Percentiles rank a stretch among this genome's conserved stretches.
Evolutionary conservation across 2,797 vertebrate species (phyloP).

Genomic region (Melopsittacus undulatus): DNA sequence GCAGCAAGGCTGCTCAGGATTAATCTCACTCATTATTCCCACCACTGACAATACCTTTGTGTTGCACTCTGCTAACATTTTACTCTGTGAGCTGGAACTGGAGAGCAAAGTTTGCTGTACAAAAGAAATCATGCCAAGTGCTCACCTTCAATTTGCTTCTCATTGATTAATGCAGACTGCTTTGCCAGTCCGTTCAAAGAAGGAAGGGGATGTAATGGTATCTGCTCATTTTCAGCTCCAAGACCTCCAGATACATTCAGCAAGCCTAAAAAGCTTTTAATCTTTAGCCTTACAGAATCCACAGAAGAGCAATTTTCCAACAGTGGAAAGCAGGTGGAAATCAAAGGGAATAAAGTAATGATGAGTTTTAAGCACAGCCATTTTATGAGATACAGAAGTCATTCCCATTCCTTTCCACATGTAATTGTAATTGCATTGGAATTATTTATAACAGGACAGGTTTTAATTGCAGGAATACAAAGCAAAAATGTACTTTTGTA

Average conservation of each 20-base stretch:
- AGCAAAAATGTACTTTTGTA: background rate
- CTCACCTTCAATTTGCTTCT: background rate
- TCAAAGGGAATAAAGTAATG: background rate
- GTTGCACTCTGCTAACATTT: background rate
- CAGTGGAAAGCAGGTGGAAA: background rate
- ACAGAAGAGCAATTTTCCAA: background rate
- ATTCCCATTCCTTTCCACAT: background rate
- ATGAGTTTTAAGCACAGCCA: background rate
- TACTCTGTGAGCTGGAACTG: fast-evolving
- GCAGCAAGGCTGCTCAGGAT: background rate
- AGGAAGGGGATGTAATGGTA: background rate
- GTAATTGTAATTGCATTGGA: background rate
- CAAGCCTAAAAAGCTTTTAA: background rate
- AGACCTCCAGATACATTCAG: background rate
- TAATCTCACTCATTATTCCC: background rate
- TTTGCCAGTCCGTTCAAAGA: fast-evolving
- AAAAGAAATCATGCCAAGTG: background rate
- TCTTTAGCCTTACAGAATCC: background rate
- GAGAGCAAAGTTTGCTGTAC: background rate
- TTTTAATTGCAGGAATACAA: background rate
- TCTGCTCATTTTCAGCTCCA: background rate
- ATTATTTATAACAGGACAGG: background rate
- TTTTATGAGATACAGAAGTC: background rate
- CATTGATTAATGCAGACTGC: background rate
- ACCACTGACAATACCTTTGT: background rate